These are phyloP conservation scores for Nicator chloris DNA, from an alignment of 2,113 vertebrate species.

Conservation along the genomic window DNA sequence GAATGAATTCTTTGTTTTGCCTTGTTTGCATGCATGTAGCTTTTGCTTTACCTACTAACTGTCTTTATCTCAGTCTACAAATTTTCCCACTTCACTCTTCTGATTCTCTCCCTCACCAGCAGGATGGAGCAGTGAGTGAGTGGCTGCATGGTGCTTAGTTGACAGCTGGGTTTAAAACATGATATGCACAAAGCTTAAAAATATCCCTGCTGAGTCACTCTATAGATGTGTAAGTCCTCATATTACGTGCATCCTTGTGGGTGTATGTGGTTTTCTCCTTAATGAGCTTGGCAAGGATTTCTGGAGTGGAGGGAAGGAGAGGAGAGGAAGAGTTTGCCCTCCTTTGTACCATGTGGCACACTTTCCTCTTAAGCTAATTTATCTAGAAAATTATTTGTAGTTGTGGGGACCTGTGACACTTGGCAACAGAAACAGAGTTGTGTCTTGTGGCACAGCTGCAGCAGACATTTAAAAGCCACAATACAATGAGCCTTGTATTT, in stretches of 20 bases:
- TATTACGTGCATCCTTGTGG: not conserved
- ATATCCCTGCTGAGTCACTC: not conserved
- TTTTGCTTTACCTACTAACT: not conserved
- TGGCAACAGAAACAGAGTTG: not conserved
- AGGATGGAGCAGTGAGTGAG: not conserved
- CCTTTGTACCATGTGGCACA: not conserved
- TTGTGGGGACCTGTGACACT: not conserved
- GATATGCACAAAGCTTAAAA: not conserved
- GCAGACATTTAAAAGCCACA: not conserved
- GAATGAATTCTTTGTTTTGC: not conserved
- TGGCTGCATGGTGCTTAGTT: not conserved
- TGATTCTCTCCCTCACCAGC: not conserved
- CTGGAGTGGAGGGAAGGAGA: not conserved
- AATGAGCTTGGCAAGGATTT: not conserved
- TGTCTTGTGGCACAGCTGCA: not conserved
- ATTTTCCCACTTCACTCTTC: not conserved
- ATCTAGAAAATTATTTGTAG: not conserved
- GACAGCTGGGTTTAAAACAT: not conserved
- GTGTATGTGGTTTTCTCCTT: not conserved
- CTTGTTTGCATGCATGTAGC: not conserved
- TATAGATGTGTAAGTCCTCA: not conserved
- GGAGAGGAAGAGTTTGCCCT: not conserved
- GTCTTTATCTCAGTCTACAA: not conserved
- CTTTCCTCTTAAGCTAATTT: not conserved
- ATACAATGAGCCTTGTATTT: not conserved